Evolutionary conservation across 2,888 invertebrate genomes (phyloP).

Genomic region (Stramonita haemastoma): DNA sequence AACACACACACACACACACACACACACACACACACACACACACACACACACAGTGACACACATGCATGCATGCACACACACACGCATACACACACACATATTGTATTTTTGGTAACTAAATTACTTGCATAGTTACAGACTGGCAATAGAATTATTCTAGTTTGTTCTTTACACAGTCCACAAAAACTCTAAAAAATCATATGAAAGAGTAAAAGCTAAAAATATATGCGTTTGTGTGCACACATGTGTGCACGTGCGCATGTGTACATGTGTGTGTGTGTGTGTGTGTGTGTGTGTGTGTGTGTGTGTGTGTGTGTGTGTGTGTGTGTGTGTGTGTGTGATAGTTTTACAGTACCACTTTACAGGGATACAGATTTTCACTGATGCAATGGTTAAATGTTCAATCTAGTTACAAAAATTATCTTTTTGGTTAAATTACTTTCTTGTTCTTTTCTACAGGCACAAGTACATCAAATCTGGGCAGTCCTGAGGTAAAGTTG

Average conservation of each 20-base stretch:
- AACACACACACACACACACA: background rate
- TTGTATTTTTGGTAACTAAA: background rate
- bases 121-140: background rate
- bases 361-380: background rate
- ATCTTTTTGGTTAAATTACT: background rate
- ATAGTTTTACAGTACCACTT: background rate
- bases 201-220: no score
- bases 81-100: background rate
- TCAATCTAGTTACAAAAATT: background rate
- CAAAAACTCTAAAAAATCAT: no score
- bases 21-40: background rate
- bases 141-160: background rate
- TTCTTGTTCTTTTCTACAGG: background rate
- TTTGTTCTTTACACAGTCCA: no score
- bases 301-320: no score
- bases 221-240: no score
- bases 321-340: background rate
- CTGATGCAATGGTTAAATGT: no score
- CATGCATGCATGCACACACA: background rate
- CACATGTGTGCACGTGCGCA: no score
- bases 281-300: no score
- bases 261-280: no score
- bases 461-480: background rate
- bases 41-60: background rate
- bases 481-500: constrained; percentile 5